Evolutionary conservation across 1,140 invertebrate genomes (phyloP).

Genomic region (Fopius arisanus): DNA sequence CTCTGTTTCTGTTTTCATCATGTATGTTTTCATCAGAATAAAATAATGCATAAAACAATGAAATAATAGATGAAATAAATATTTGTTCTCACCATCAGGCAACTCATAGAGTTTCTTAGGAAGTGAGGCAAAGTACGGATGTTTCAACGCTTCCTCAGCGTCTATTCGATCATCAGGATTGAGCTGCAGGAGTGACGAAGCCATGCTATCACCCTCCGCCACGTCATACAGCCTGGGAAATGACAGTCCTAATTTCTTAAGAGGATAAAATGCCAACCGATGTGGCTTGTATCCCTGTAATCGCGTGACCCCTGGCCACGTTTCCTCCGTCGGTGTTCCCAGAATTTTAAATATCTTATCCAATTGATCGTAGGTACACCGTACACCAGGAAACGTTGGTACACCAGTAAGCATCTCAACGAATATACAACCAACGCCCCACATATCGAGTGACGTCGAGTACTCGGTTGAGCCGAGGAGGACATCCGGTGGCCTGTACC

Average conservation of each 20-base stretch:
- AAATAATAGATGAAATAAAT: constrained; percentile 19
- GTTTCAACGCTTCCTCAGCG: constrained; percentile 86
- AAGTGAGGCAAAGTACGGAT: constrained; percentile 90
- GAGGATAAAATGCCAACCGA: constrained; percentile 79
- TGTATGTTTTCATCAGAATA: too few species aligned
- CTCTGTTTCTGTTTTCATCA: too few species aligned
- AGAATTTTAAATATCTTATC: constrained; percentile 97
- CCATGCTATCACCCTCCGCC: constrained; percentile 87
- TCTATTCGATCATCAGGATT: constrained; percentile 87
- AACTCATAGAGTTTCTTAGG: constrained; percentile 89
- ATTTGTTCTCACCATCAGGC: constrained; percentile 78
- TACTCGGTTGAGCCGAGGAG: constrained; percentile 96
- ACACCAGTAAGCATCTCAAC: constrained; percentile 97
- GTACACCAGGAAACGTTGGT: constrained; percentile 93
- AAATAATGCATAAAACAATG: constrained; percentile 27
- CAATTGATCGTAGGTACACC: constrained; percentile 94
- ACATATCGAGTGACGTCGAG: constrained; percentile 94
- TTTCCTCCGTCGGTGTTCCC: constrained; percentile 90
- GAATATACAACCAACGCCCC: constrained; percentile 98
- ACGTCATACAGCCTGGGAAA: constrained; percentile 90
- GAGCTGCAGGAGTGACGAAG: constrained; percentile 84
- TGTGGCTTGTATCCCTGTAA: constrained; percentile 87
- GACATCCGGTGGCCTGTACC: constrained; percentile 96
- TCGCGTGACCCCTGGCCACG: constrained; percentile 87
- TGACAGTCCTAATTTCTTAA: constrained; percentile 81